A percentile compares a stretch with the other conserved stretches of the same genome.
Evolutionary conservation across 2,888 invertebrate genomes (phyloP).

Genomic region (Drosophila macrothrix): DNA sequence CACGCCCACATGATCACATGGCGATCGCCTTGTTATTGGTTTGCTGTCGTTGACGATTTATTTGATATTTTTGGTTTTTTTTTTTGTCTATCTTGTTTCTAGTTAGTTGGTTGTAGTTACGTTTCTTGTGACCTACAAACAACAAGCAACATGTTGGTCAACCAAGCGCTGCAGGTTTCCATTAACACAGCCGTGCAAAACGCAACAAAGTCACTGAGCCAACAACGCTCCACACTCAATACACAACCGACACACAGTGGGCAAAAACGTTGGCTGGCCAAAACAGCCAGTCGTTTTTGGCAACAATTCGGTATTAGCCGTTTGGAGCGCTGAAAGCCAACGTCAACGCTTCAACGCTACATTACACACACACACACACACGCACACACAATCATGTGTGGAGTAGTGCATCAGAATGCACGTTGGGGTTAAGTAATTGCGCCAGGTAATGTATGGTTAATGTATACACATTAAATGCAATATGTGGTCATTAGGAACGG

Average conservation of each 20-base stretch:
- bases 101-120: conserved; percentile 11
- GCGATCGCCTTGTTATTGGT: conserved; percentile 19
- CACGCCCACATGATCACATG: conserved; percentile 36
- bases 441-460: background rate
- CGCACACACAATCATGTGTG: conserved; percentile 20
- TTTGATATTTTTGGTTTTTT: background rate
- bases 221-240: conserved; percentile 28
- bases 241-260: conserved; percentile 29
- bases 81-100: background rate
- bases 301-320: conserved; percentile 47
- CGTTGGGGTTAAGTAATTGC: conserved; percentile 24
- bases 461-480: conserved; percentile 1
- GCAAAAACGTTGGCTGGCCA: conserved; percentile 36
- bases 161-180: conserved; percentile 81
- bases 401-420: conserved; percentile 30
- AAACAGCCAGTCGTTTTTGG: conserved; percentile 39
- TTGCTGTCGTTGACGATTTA: background rate
- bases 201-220: conserved; percentile 62
- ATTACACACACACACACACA: conserved; percentile 57
- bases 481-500: conserved; percentile 17
- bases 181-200: conserved; percentile 72
- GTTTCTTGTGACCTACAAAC: conserved; percentile 82
- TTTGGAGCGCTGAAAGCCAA: conserved; percentile 59
- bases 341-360: conserved; percentile 67
- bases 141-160: conserved; percentile 80